Evolutionary conservation across 2,888 invertebrate species (phyloP).

Genomic region (Eilema caniola): DNA sequence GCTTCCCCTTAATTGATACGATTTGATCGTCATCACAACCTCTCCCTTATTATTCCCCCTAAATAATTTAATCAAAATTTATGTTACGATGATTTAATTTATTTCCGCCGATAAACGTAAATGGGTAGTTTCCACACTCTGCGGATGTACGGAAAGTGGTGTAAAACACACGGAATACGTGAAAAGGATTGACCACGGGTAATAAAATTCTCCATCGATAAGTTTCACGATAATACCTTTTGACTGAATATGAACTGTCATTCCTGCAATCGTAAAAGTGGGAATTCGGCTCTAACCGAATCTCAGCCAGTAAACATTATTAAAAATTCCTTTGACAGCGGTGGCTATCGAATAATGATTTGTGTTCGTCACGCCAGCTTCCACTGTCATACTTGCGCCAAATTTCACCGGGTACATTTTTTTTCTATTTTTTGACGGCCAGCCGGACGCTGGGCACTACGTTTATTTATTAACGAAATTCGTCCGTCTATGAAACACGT

Average conservation of each 20-base stretch:
- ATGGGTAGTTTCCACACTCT: conserved; percentile 44
- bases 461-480: conserved; percentile 87
- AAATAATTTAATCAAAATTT: conserved; percentile 72
- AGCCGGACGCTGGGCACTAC: conserved; percentile 76
- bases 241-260: conserved; percentile 55
- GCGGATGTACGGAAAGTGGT: conserved; percentile 18
- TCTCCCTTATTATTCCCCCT: conserved; percentile 67
- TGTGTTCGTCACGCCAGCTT: conserved; percentile 76
- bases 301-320: conserved; percentile 77
- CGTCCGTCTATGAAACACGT: conserved; percentile 79
- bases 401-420: conserved; percentile 74
- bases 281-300: conserved; percentile 66
- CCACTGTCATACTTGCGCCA: conserved; percentile 83
- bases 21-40: conserved; percentile 79
- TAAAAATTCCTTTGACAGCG: conserved; percentile 84
- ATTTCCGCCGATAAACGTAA: conserved; percentile 55
- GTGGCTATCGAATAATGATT: conserved; percentile 81
- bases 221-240: conserved; percentile 58
- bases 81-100: conserved; percentile 59
- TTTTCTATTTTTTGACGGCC: conserved; percentile 77
- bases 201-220: conserved; percentile 55
- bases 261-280: conserved; percentile 62
- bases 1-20: conserved; percentile 82
- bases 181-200: conserved; percentile 65
- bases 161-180: conserved; percentile 58